Conservation (phyloP, 2,113 vertebrate genomes). For the Grallaria varia region DNA sequence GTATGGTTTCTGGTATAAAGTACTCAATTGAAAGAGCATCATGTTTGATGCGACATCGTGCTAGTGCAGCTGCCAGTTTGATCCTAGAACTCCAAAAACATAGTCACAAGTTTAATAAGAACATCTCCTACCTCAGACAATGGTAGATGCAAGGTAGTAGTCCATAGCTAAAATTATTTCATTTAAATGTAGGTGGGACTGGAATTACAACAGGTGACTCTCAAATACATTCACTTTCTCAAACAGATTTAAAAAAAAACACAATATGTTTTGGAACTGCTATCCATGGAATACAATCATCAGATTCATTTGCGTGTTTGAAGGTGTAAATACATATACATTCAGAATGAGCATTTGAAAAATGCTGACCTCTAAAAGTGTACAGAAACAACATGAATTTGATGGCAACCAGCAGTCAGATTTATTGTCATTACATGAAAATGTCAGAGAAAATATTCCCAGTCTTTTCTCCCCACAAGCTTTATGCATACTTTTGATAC, state of each 20-base stretch:
- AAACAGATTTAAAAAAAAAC: background rate
- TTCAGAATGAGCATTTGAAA: background rate
- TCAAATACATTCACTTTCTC: background rate
- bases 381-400: background rate
- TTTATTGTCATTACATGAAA: background rate
- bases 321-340: background rate
- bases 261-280: background rate
- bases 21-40: conserved; percentile 80
- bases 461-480: background rate
- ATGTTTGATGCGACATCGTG: conserved; percentile 86
- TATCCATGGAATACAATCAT: background rate
- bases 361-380: background rate
- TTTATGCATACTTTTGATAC: background rate
- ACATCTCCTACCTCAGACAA: background rate
- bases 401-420: background rate
- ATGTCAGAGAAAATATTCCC: background rate
- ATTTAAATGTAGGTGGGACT: background rate
- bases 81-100: conserved; percentile 79
- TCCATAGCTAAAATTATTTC: background rate
- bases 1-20: conserved; percentile 81
- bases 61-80: conserved; percentile 87
- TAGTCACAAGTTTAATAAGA: background rate
- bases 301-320: background rate
- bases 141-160: background rate
- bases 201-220: background rate